Evolutionary conservation across 30 jellyfish, hydroid and myxozoan genomes (phyloP), one percentile per base, ranked within the genome.

Genomic region (Aurelia sp.): DNA sequence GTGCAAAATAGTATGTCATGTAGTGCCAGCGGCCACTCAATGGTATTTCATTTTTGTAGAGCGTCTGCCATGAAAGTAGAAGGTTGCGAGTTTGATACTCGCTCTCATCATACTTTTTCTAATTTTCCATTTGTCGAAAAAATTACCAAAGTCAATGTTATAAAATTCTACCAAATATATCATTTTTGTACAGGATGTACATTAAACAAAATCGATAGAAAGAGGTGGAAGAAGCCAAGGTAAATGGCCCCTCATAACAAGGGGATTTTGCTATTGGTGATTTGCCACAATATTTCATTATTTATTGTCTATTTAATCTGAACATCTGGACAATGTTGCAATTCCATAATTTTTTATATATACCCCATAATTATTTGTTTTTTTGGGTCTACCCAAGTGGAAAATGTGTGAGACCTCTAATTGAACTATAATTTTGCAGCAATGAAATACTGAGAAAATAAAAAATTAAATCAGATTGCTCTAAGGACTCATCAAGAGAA

Each of bases 401-500:
- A 58, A 4, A 58, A 5, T 58, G 27, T 58, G 69, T 59, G 69
- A 59, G 31, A 59, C 31, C 69, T 27, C 69, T 59, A 11, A 27
- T 59, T 59, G 69, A 59, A 59, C 69, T 59, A 18, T 13, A 59
- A 59, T 59, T 8, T 13, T 59, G 22, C 69, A 59, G 15, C 22
- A 11, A 59, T 59, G 10, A 59, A 59, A 59, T 59, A 22, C 69
- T 59, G 15, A 11, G 31, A 59, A 59, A 59, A 27, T 8, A 11
- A 59, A 59, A 13, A 59, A 8, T 59, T 8, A 59, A 59, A 59
- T 59, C 16, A 9, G 69, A 13, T 59, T 59, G 69, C 69, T 59
- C 24, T 59, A 13, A 27, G 24, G 69, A 59, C 69, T 59, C 69
- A 59, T 11, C 69, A 59, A 59, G 69, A 59, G 69, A 59, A 59